phyloP scores from a whole-genome alignment of 2,113 vertebrate genomes.

The Coregonus clupeaformis region DNA sequence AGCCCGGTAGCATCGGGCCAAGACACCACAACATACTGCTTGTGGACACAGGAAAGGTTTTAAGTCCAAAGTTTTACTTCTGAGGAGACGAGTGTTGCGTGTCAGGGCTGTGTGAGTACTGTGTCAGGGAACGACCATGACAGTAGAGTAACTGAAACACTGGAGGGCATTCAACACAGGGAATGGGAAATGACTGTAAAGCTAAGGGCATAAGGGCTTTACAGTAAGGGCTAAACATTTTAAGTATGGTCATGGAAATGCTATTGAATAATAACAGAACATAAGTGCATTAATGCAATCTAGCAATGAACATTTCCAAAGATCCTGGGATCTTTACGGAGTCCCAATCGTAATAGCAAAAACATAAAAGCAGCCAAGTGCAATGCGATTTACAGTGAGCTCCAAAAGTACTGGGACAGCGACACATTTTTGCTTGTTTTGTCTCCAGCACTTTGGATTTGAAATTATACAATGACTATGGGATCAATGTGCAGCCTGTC shows the following conservation, averaged over 20 bases:
- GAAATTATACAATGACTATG: too few species aligned
- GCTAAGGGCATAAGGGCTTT: too few species aligned
- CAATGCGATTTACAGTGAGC: slow-evolving; percentile 22
- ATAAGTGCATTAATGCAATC: not conserved
- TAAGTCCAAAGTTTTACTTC: slow-evolving; percentile 70
- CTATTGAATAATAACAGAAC: not conserved
- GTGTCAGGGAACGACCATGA: not conserved
- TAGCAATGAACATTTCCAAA: not conserved
- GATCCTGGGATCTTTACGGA: not conserved
- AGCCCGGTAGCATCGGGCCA: slow-evolving; percentile 48
- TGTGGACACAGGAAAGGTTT: slow-evolving; percentile 72
- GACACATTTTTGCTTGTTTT: too few species aligned
- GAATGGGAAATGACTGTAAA: not conserved
- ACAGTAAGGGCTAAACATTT: too few species aligned
- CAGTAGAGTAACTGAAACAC: not conserved
- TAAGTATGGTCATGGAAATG: not conserved
- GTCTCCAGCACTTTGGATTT: too few species aligned
- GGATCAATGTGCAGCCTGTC: too few species aligned
- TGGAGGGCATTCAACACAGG: not conserved
- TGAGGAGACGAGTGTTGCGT: slow-evolving; percentile 53
- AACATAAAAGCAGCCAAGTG: slow-evolving; percentile 19
- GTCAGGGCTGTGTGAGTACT: not conserved
- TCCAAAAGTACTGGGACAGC: too few species aligned
- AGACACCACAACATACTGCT: slow-evolving; percentile 48
- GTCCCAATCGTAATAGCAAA: not conserved